These are phyloP conservation scores for Stegophylla sp. DNA, from an alignment of 2,888 invertebrate genomes.

Conservation along the genomic window DNA sequence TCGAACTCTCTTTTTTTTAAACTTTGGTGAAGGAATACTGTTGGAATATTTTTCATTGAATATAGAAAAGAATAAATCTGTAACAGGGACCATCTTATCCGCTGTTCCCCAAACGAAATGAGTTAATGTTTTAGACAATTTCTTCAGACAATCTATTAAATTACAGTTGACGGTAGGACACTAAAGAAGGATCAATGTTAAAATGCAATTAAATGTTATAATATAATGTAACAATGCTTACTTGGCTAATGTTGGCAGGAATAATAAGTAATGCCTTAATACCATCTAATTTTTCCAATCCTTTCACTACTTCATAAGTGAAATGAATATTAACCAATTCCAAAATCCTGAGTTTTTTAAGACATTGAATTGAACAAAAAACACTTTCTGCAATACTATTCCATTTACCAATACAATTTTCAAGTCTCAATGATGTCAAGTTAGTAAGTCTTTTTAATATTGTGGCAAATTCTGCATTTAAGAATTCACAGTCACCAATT, in stretches of 20 bases:
- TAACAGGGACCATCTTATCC: too few species aligned
- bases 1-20: too few species aligned
- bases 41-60: too few species aligned
- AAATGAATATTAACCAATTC: conserved; percentile 85
- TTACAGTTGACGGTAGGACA: too few species aligned
- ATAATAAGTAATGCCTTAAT: conserved; percentile 77
- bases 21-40: too few species aligned
- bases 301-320: conserved; percentile 78
- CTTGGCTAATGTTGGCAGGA: conserved; percentile 82
- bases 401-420: conserved; percentile 75
- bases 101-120: too few species aligned
- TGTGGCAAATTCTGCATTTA: conserved; percentile 74
- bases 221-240: conserved; percentile 57
- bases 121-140: too few species aligned
- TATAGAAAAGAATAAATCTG: too few species aligned
- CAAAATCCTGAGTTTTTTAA: conserved; percentile 73
- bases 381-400: conserved; percentile 68
- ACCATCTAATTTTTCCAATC: conserved; percentile 75
- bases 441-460: conserved; percentile 71
- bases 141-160: too few species aligned
- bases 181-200: too few species aligned
- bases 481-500: conserved; percentile 80
- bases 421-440: conserved; percentile 77
- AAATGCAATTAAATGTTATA: not conserved
- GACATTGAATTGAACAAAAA: conserved; percentile 72